phyloP scores from a whole-genome alignment of 2,888 invertebrate species.

The Dendrolimus houi region DNA sequence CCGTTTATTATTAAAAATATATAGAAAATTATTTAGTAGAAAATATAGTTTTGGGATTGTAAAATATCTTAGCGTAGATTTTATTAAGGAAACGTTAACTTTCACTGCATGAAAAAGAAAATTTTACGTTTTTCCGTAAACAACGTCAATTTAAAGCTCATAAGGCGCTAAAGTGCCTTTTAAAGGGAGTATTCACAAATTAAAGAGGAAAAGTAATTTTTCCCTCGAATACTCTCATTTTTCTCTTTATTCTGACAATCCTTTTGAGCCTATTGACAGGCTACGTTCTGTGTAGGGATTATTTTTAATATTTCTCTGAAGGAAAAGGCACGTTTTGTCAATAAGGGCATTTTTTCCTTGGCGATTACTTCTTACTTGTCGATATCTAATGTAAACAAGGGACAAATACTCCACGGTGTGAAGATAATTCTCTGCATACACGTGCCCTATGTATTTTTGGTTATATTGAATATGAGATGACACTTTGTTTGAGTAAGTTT shows the following conservation, averaged over 20 bases:
- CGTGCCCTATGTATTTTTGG: constrained; percentile 8
- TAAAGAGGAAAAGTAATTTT: constrained; percentile 19
- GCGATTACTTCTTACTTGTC: constrained; percentile 60
- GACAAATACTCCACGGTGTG: constrained; percentile 11
- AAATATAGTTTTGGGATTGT: too few species aligned
- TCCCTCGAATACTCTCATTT: constrained; percentile 7
- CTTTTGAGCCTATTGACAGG: constrained; percentile 30
- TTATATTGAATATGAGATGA: too few species aligned
- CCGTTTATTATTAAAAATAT: too few species aligned
- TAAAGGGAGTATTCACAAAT: constrained; percentile 5
- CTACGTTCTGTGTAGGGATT: constrained; percentile 31
- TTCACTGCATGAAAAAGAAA: too few species aligned
- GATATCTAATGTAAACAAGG: constrained; percentile 55
- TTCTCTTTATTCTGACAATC: constrained; percentile 16
- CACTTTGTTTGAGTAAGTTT: too few species aligned
- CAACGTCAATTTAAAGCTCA: not conserved
- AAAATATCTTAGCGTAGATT: too few species aligned
- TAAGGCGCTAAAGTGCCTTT: not conserved
- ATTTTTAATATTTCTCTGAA: constrained; percentile 46
- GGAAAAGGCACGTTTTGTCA: constrained; percentile 63
- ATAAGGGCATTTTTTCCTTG: constrained; percentile 47
- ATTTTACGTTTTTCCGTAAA: not conserved
- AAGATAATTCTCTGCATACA: not conserved
- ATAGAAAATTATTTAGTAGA: too few species aligned
- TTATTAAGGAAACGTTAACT: too few species aligned